Base-by-base conservation (phyloP, 2,888 invertebrate species). In the Vanessa cardui region DNA sequence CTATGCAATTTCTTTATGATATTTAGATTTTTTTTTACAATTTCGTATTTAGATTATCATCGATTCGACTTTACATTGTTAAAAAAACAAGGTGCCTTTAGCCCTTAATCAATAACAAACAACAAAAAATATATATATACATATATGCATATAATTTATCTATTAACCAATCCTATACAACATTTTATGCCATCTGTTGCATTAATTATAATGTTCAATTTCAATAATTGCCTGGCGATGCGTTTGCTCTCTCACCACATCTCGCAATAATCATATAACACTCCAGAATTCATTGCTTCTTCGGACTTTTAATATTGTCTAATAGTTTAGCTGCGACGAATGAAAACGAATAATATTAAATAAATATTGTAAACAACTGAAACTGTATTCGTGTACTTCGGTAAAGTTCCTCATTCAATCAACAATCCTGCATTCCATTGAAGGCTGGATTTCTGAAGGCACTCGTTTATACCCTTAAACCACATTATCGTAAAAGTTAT, bases 381-480 rank as follows among this genome's bases (percentile, higher is more conserved):
- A 77, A 78, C 75, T 74, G 76, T 76, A 80, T 77, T 81, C 77
- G 77, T 78, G 78, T 77, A 76, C 75, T 75, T 78, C 6, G n/a
- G 76, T 77, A 80, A 80, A 80, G 81, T 84, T 82, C 82, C 78
- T 82, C 80, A 80, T 85, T 85, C 87, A 84, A 87, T 87, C 87
- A 84, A 87, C 86, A 84, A 88, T 86, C 88, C 89, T 83, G 87
- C 87, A 78, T 83, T 85, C 85, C 81, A 80, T 78, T 85, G 88
- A 91, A 91, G 91, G 91, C 92, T 91, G 90, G 90, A 90, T 86
- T 88, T 87, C 83, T 85, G 86, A 92, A 92, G 92, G 92, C 92
- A 92, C 92, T 92, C 85, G 90, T 89, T 90, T 83, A 85, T 86
- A 90, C 89, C 88, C 87, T 77, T 76, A 78, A 72, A 86, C 81